phyloP scores from a whole-genome alignment of 2,113 vertebrate genomes.

The Phoxinus phoxinus region DNA sequence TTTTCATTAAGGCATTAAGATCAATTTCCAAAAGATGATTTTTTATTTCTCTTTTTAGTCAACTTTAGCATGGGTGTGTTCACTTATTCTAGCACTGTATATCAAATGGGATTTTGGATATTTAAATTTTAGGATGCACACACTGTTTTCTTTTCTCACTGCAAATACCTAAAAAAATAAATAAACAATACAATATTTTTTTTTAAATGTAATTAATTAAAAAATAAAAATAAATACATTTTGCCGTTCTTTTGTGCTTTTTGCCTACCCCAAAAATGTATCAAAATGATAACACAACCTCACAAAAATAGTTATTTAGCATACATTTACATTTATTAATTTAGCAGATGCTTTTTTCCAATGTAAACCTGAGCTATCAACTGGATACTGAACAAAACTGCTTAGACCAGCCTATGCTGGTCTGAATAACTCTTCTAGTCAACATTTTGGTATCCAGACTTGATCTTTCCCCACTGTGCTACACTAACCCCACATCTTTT shows the following conservation, averaged over 20 bases:
- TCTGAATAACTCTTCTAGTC: not conserved
- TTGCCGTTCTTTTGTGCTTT: not conserved
- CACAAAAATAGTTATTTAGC: not conserved
- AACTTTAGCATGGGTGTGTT: too few species aligned
- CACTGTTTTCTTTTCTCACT: too few species aligned
- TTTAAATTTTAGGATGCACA: too few species aligned
- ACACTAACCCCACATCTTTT: slow-evolving; percentile 7
- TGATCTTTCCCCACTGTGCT: not conserved
- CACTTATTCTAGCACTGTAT: too few species aligned
- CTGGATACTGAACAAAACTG: not conserved
- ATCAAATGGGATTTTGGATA: too few species aligned
- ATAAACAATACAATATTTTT: not conserved
- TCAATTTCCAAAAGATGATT: too few species aligned
- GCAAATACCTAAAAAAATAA: not conserved
- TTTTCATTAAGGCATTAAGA: too few species aligned
- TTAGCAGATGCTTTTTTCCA: not conserved
- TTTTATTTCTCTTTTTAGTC: too few species aligned
- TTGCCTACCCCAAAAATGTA: not conserved
- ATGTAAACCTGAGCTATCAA: not conserved
- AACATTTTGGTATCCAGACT: not conserved
- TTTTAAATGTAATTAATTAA: not conserved
- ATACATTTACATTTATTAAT: not conserved
- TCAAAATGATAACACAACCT: not conserved
- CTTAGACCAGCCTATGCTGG: not conserved
- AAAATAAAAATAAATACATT: not conserved